Evolutionary conservation across 2,113 vertebrate species (phyloP).

Genomic region (Myxocyprinus asiaticus): DNA sequence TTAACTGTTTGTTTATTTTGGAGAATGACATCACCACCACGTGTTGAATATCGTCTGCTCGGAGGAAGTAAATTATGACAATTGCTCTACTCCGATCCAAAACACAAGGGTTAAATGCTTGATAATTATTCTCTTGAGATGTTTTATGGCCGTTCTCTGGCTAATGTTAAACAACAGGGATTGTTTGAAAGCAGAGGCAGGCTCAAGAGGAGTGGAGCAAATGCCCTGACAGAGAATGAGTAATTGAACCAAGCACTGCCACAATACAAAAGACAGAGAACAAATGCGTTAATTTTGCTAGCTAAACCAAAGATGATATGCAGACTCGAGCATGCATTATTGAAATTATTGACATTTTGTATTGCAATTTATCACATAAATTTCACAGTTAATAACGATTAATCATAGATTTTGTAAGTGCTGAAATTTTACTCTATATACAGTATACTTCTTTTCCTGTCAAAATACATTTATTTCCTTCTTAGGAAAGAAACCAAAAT

Average conservation of each 20-base stretch:
- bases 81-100: conserved; percentile 47
- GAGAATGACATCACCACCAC: conserved; percentile 49
- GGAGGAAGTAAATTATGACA: conserved; percentile 53
- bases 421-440: too few relatives aligned
- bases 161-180: conserved; percentile 51
- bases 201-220: conserved; percentile 39
- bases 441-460: too few relatives aligned
- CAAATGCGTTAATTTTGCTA: neutral
- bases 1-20: conserved; percentile 64
- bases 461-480: too few relatives aligned
- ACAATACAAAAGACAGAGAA: neutral
- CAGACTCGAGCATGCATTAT: too few relatives aligned
- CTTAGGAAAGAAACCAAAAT: too few relatives aligned
- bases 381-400: too few relatives aligned
- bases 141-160: conserved; percentile 55
- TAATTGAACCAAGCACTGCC: conserved; percentile 31
- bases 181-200: conserved; percentile 48
- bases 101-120: conserved; percentile 45
- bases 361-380: too few relatives aligned
- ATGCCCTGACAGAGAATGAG: conserved; percentile 29
- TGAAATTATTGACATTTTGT: too few relatives aligned
- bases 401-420: too few relatives aligned
- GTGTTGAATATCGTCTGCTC: conserved; percentile 48
- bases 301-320: neutral
- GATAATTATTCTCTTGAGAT: conserved; percentile 57